Base-by-base conservation (phyloP, 1,140 invertebrate species). In the Drosophila neocordata region DNA sequence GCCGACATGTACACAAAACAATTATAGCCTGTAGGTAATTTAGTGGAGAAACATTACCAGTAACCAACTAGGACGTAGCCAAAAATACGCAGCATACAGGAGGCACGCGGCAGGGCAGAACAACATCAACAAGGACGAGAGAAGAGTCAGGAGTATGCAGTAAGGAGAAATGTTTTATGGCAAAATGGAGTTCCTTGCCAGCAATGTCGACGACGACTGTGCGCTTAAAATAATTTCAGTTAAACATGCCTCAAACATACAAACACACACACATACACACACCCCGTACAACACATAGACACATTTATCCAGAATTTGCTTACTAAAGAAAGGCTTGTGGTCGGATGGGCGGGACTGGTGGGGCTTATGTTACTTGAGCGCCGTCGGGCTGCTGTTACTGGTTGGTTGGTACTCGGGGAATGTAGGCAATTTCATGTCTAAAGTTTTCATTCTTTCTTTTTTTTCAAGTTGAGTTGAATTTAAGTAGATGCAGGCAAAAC, bases 21-120 rank as follows among this genome's bases (percentile, higher is more conserved):
- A 79, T 79, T 79, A 79, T 75, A 65, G 76, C 76, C 76, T 34
- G 68, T 68, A 79, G 76, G 73, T 79, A 76, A 79, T 79, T 76
- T 79, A 75, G 72, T 79, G 76, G 65, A 59, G 52, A 38, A 79
- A 72, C 56, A 71, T 68, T 75, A 72, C 41, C 41, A 59, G 38
- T 38, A 51, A 73, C 55, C 58, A 55, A 53, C 35, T 57, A 38
- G 44, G 12, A 55, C 18, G 38, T 31, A 8, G 60, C 41, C 18
- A 4, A 34, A 68, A 56, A 41, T 20, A 70, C 31, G 66, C 41
- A 48, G 41, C 41, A 48, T 6, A 31, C 27, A 31, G 27, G 6
- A 31, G 6, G 27, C 27, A 31, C 4, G 4, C 4, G 27, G 27
- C 27, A 31, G 35, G 15, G n/a, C n/a, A 59, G 20, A 41, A 41